Evolutionary conservation across 2,888 invertebrate genomes (phyloP), one percentile per base, ranked within the genome.

Genomic region (Ctena decussata): DNA sequence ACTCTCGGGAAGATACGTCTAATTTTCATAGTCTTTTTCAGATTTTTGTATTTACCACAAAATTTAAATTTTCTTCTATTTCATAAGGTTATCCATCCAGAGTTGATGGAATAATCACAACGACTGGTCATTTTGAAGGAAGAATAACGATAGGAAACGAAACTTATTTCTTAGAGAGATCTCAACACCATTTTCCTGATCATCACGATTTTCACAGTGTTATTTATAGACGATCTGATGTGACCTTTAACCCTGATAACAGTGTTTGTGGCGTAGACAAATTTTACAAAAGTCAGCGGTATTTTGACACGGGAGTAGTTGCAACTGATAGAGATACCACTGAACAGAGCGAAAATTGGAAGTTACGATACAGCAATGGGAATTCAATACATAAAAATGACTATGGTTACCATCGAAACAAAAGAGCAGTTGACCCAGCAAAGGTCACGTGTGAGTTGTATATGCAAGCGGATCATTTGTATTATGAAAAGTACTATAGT

Each of bases 141-240:
- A 98, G 98, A 79, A 97, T 99, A 1, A 41, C 74, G 11, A 75
- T 94, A 0, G 32, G 39, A 98, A 97, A 96, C 94, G 91, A 93
- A 12, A 97, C 98, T 82, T 99, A 97, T 97, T 98, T 97, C 96
- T 98, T 99, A 93, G 99, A 99, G 96, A 97, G 98, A 96, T 97
- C 98, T 91, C 97, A 97, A 94, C 97, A 98, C 96, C 99, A 99
- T 96, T 98, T 98, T 96, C 60, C 75, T 24, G 95, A 95, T 79
- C 97, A 97, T 91, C 96, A 96, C 94, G 97, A 97, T 93, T 98
- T 97, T 93, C 98, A 99, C 97, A 98, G 99, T 87, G 97, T 99
- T 95, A 98, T 99, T 96, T 99, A 99, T 96, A 97, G 97, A 94
- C 98, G 98, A 93, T 97, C 97, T 91, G 98, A 99, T 96, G 98